Conservation (phyloP, 2,797 vertebrate genomes). For the Synaphobranchus kaupii region DNA sequence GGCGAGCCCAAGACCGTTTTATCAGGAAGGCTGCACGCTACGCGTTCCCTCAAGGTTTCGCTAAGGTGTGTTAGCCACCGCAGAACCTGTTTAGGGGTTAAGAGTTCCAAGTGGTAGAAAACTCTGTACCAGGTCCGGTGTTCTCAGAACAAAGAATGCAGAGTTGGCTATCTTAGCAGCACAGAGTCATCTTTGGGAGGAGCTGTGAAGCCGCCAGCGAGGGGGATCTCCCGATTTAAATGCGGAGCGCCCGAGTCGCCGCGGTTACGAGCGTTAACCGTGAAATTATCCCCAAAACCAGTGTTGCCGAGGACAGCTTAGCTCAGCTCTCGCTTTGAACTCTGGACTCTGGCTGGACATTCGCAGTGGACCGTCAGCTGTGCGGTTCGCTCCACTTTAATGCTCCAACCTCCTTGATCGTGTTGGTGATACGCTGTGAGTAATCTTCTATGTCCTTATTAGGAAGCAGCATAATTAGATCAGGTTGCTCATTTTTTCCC, state of each 20-base stretch:
- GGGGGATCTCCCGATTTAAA: neutral
- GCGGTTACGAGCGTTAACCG: neutral
- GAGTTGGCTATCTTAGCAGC: neutral
- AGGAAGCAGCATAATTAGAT: neutral
- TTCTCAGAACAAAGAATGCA: neutral
- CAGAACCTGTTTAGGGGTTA: neutral
- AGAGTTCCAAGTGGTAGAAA: neutral
- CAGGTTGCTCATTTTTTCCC: neutral
- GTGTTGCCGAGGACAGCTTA: neutral
- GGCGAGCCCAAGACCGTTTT: neutral
- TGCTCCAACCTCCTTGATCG: neutral
- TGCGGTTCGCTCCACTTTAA: neutral
- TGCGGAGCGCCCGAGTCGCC: neutral
- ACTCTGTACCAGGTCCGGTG: neutral
- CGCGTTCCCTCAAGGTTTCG: neutral
- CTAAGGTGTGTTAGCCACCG: neutral
- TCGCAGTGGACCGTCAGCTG: neutral
- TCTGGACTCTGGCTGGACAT: neutral
- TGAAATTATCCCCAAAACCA: neutral
- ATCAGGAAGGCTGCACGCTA: neutral
- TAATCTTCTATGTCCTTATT: neutral
- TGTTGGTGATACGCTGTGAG: neutral
- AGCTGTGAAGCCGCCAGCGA: neutral
- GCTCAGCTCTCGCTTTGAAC: neutral
- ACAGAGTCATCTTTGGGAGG: neutral